Evolutionary conservation across 2,888 invertebrate species (phyloP).

Genomic region (Villa cingulata): DNA sequence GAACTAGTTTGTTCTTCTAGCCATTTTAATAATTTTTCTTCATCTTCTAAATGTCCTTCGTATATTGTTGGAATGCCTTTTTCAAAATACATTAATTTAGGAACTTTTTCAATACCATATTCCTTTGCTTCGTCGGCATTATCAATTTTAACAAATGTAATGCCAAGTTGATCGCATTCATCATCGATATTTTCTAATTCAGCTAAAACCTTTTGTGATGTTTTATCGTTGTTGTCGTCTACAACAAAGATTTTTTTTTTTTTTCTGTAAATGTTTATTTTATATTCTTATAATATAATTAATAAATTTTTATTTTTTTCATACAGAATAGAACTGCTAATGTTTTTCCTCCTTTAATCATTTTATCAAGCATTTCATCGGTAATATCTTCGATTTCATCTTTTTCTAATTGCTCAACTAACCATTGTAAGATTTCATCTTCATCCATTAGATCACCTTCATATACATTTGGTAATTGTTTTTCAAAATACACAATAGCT

Average conservation of each 20-base stretch:
- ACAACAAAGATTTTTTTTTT: conserved; percentile 2
- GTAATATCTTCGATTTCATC: conserved; percentile 93
- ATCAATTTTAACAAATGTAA: conserved; percentile 86
- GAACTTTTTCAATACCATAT: conserved; percentile 81
- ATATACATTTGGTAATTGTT: conserved; percentile 82
- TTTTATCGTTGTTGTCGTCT: conserved; percentile 84
- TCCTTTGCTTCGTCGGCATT: conserved; percentile 80
- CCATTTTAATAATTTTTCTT: conserved; percentile 79
- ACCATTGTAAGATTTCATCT: conserved; percentile 78
- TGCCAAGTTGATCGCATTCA: conserved; percentile 76
- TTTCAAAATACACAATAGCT: conserved; percentile 84
- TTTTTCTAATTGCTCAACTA: conserved; percentile 72
- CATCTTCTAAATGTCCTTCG: conserved; percentile 76
- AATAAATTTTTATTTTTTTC: not conserved
- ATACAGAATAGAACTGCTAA: conserved; percentile 85
- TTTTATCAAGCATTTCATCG: conserved; percentile 82
- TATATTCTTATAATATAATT: not conserved
- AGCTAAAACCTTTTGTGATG: conserved; percentile 69
- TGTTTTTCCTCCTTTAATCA: conserved; percentile 77
- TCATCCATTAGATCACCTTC: conserved; percentile 84
- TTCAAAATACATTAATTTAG: conserved; percentile 70
- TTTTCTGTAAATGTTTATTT: not conserved
- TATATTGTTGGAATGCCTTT: conserved; percentile 61
- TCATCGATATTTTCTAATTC: conserved; percentile 90
- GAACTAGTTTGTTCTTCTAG: conserved; percentile 68